Base-by-base conservation (phyloP, 2,113 vertebrate genomes). In the Callocephalon fimbriatum region DNA sequence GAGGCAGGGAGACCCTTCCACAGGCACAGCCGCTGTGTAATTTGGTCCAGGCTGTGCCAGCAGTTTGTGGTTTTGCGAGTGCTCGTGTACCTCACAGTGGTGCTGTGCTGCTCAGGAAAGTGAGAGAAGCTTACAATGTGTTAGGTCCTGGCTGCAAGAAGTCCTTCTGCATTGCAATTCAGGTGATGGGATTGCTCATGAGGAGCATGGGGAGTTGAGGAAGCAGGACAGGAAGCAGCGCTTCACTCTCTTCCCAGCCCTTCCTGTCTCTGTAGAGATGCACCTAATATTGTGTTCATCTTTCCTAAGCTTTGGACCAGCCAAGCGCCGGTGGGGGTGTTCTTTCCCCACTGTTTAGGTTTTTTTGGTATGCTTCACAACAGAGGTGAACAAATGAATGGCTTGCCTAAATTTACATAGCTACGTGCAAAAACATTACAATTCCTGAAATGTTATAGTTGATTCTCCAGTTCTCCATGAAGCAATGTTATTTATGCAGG, bases 181-280 rank as follows among this genome's bases (percentile, higher is more conserved):
- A 22, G 25, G 29, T 63, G 58, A 31, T 26, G 35, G 51, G 62
- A 56, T 3, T 3, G 8, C 11, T 38, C 0, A 0, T 32, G 44
- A 37, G 54, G 72, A 59, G 14, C 12, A 38, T 18, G 13, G 23
- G 27, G 25, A 56, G 22, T 31, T 48, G 21, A 78, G 35, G 37
- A 77, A 42, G 35, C 71, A 62, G 35, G 47, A 21, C 26, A 56
- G 31, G 58, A 65, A 85, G 56, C 35, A 47, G 9, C 63, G 72
- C 35, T 63, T 38, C 27, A 38, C 35, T 76, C 18, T 61, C 23
- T 68, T 54, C 42, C 5, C 65, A 78, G 54, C 19, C 42, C 4
- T 40, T 35, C 7, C 1, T 53, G 7, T 53, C 19, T 54, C 27
- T 50, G 10, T 77, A 26, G 56, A 72, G 70, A 7, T 7, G 20